Base-by-base conservation (phyloP, 2,797 vertebrate species). In the Mormyrops attenuatus region DNA sequence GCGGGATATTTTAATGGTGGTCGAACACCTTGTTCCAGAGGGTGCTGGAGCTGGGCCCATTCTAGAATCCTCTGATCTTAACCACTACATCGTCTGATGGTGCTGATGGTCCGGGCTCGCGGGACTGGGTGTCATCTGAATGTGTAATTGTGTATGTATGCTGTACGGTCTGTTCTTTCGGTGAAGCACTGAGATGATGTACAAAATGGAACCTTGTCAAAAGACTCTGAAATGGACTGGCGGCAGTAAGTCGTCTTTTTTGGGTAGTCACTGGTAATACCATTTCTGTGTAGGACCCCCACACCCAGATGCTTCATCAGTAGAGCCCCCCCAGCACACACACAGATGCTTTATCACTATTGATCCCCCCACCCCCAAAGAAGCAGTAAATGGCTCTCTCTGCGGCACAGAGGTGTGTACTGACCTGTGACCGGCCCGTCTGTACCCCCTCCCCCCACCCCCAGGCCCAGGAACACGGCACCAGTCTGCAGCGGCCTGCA, bases 401-500 rank as follows among this genome's bases (percentile, higher is more conserved):
- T 38, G 34, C 2, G 38, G 34, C 5, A 20, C 69, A 77, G 69
- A 41, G 30, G 69, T 41, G 17, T 41, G 69, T 77, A 26, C 50
- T 89, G 11, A 50, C 30, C 69, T 41, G 47, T 22, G 9, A 17
- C 66, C 17, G 66, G n/a, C 26, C 30, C 52, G 69, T 50, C 22
- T 63, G 22, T n/a, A 4, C 44, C 30, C 66, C 34, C 66, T 0
- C 13, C 60, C 22, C 55, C 55, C 60, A 0, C 50, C 52, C 8
- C 91, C 93, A 99, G 98, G 92, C 93, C 94, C 88, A 96, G 96
- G 89, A 96, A 91, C 49, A 95, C 94, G 22, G 93, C 96, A 85
- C 96, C 97, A 0, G 93, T 98, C 90, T 99, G 98, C 92, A 89
- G 92, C 1, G 93, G 93, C 73, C 94, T 99, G 90, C 98, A 99